These are phyloP conservation scores for Enteromius treurensis DNA, from an alignment of 2,797 vertebrate species.

Conservation along the genomic window DNA sequence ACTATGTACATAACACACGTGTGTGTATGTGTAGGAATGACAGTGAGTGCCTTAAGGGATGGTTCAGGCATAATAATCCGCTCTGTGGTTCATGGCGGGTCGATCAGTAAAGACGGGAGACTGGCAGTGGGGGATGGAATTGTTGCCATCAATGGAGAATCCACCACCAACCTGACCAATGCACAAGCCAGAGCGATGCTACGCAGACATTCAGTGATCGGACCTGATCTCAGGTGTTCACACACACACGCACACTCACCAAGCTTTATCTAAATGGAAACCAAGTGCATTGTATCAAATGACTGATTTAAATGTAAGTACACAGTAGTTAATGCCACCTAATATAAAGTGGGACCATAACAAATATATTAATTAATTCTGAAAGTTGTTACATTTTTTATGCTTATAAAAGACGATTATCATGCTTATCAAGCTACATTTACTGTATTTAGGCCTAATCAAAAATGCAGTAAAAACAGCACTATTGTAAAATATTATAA, in stretches of 20 bases:
- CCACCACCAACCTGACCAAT: conserved; percentile 84
- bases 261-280: not conserved
- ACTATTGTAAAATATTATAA: not conserved
- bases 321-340: too few relatives aligned
- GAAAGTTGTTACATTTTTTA: not conserved
- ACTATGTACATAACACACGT: conserved; percentile 6
- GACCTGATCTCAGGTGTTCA: conserved; percentile 89
- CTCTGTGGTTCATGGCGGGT: conserved; percentile 89
- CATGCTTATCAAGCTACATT: not conserved
- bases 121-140: conserved; percentile 91
- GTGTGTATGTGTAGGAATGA: conserved; percentile 84
- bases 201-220: conserved; percentile 90
- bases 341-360: too few relatives aligned
- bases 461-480: not conserved
- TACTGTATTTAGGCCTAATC: not conserved
- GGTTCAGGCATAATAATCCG: conserved; percentile 92
- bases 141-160: conserved; percentile 90
- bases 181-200: conserved; percentile 90
- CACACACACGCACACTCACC: conserved; percentile 6
- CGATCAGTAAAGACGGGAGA: conserved; percentile 90
- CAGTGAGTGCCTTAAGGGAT: conserved; percentile 92
- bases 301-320: too few relatives aligned
- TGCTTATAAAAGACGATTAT: not conserved
- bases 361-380: not conserved
- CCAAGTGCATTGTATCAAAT: too few relatives aligned